A percentile compares a stretch with the other conserved stretches of the same genome.
Evolutionary conservation across 2,113 vertebrate species (phyloP).

Genomic region (Callipepla squamata): DNA sequence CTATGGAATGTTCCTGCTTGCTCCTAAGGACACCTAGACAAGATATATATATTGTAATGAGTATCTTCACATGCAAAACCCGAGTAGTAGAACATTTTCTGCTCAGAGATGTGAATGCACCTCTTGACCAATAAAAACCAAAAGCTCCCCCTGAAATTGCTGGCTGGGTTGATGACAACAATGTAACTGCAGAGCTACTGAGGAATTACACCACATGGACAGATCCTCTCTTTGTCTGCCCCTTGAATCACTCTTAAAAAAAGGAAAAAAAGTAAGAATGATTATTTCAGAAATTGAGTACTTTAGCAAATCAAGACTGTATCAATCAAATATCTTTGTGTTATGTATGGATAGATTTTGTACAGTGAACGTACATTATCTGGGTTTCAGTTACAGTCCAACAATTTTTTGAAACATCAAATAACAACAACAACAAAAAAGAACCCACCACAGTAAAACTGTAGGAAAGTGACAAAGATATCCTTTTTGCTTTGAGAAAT

Average conservation of each 20-base stretch:
- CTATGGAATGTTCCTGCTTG: not conserved
- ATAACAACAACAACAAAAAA: not conserved
- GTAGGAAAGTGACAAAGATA: not conserved
- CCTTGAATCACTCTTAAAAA: not conserved
- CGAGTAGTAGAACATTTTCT: not conserved
- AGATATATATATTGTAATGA: not conserved
- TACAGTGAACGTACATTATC: not conserved
- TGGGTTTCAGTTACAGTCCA: not conserved
- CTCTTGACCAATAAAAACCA: not conserved
- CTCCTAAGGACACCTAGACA: not conserved
- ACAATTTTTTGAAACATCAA: not conserved
- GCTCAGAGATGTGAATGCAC: not conserved
- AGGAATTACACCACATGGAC: not conserved
- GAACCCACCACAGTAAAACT: not conserved
- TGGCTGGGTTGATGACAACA: not conserved
- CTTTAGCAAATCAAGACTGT: not conserved
- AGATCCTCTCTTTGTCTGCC: fast-evolving
- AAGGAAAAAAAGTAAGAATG: not conserved
- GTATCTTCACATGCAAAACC: not conserved
- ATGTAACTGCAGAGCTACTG: not conserved
- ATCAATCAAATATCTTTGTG: not conserved
- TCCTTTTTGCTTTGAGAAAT: not conserved
- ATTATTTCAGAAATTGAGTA: not conserved
- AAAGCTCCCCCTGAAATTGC: fast-evolving
- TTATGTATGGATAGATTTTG: not conserved